Conservation (phyloP, 2,888 invertebrate genomes). For the Xestia xanthographa region DNA sequence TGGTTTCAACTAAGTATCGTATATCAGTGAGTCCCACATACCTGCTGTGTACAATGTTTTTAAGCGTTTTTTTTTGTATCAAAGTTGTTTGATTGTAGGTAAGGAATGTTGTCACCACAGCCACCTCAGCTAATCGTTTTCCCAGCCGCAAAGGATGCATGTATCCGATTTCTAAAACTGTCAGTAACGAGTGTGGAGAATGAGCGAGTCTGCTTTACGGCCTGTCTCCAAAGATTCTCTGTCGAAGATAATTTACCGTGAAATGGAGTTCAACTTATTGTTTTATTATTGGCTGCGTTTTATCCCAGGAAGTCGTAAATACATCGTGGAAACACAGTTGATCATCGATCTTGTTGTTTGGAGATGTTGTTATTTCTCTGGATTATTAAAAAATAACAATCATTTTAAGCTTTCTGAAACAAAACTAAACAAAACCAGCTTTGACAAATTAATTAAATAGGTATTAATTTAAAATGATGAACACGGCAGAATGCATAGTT, state of each 20-base stretch:
- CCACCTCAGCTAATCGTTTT: conserved; percentile 16
- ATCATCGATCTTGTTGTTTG: conserved; percentile 12
- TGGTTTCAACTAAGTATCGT: no score
- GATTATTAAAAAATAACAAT: not conserved
- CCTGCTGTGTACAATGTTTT: no score
- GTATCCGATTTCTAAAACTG: conserved; percentile 54
- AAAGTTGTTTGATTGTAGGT: not conserved
- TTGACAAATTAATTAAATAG: not conserved
- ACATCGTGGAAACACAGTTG: conserved; percentile 43
- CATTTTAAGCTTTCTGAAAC: not conserved
- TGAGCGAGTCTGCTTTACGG: conserved; percentile 50
- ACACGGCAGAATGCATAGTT: not conserved
- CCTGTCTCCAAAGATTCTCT: conserved; percentile 60
- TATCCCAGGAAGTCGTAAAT: conserved; percentile 67
- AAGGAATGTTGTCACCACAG: not conserved
- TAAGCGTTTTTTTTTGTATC: no score
- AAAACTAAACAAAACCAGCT: not conserved
- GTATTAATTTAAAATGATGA: not conserved
- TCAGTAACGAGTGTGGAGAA: conserved; percentile 53
- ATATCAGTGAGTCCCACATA: no score
- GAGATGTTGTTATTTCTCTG: not conserved
- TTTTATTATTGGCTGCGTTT: conserved; percentile 62
- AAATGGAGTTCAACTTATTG: conserved; percentile 71
- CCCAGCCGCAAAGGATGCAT: conserved; percentile 29
- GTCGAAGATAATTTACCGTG: conserved; percentile 71